These are phyloP conservation scores for Picathartes gymnocephalus DNA, from an alignment of 2,113 vertebrate genomes.

Conservation along the genomic window DNA sequence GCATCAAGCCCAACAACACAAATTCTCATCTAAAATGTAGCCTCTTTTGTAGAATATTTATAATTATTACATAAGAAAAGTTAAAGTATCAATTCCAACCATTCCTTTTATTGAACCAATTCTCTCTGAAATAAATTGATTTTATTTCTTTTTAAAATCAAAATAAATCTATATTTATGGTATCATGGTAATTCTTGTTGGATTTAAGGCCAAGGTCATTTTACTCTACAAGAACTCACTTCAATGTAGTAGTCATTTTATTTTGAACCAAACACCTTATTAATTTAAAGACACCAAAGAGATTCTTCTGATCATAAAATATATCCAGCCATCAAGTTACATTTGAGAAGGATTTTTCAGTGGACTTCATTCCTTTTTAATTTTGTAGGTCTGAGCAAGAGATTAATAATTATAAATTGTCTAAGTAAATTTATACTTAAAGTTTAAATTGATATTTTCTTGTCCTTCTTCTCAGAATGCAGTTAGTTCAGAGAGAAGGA, in stretches of 20 bases:
- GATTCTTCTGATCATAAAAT: background rate
- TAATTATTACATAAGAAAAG: background rate
- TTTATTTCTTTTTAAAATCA: background rate
- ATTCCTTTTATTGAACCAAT: background rate
- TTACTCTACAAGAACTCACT: background rate
- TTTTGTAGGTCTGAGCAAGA: background rate
- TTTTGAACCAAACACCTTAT: background rate
- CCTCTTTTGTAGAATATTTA: background rate
- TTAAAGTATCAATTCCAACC: background rate
- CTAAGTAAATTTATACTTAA: background rate
- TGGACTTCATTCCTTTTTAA: background rate
- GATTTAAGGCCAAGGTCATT: background rate
- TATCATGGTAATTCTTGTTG: background rate
- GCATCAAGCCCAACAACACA: background rate
- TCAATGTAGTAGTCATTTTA: background rate
- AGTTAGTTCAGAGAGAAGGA: background rate
- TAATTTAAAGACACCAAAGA: background rate
- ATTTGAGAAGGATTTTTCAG: background rate
- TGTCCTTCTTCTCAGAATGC: background rate
- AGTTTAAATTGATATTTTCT: background rate
- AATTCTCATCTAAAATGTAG: background rate
- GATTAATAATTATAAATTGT: background rate
- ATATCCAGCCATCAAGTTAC: background rate
- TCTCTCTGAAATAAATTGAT: background rate
- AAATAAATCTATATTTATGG: background rate